Base-by-base conservation (phyloP, 2,113 vertebrate genomes). In the Dissostichus mawsoni region DNA sequence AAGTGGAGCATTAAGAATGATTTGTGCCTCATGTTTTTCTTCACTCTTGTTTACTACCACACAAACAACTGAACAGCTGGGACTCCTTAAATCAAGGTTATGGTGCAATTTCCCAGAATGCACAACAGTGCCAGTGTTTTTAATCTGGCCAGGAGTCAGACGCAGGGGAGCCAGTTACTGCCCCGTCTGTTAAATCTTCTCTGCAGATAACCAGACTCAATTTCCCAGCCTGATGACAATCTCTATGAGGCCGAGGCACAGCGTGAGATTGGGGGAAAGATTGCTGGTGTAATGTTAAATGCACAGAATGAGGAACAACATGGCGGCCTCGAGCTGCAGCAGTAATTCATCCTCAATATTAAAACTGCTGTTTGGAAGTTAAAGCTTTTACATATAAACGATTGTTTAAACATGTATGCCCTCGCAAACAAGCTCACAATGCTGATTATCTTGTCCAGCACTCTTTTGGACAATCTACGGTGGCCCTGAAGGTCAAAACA, bases 71-170 rank as follows among this genome's bases (percentile, higher is more conserved):
- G 18, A 87, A 86, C 84, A 87, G 74, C 83, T 86, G 72, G 79
- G 76, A 53, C 61, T 84, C 67, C 70, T 83, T 87, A 78, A 77
- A 48, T 87, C 83, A 90, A 88, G 87, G 81, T 85, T 81, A 83
- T 17, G 8, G 61, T 18, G 65, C 51, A 72, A 75, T 86, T 62
- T 83, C 85, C 79, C 83, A 86, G 70, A 92, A 86, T 86, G 83
- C 71, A 36, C 11, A 3, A 13, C 48, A 61, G 50, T 18, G 3
- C 23, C 76, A 78, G 58, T 64, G 74, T 69, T 58, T 87, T 51
- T 72, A 89, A 86, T 90, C 89, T 77, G 17, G 2, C 20, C 76
- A 65, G 76, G 58, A 69, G 66, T 85, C 76, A 50, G 81, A 70
- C 25, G 3, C 52, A 36, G 62, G 12, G 59, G 76, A 84, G 59